Evolutionary conservation across 2,113 vertebrate species (phyloP).

Genomic region (Ariopsis seemanni): DNA sequence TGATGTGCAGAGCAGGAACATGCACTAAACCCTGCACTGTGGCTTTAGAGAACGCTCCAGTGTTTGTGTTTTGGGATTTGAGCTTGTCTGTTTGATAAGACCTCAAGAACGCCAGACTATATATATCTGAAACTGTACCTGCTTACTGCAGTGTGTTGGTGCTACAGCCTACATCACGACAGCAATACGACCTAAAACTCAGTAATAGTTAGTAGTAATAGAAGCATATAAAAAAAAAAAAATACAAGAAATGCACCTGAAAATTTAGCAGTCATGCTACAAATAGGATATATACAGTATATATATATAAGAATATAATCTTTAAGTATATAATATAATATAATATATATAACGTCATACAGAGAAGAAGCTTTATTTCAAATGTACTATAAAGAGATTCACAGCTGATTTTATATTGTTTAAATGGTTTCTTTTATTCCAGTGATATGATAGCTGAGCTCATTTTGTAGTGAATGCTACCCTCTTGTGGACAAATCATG

Average conservation of each 20-base stretch:
- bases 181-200: background rate
- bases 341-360: background rate
- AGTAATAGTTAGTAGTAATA: background rate
- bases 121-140: background rate
- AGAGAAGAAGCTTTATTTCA: background rate
- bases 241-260: background rate
- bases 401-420: background rate
- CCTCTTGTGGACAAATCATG: slow-evolving; percentile 55
- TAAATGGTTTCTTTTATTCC: background rate
- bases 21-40: no score
- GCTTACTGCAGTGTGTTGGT: background rate
- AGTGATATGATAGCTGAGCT: background rate
- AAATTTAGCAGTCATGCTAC: background rate
- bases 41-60: background rate
- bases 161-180: background rate
- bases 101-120: background rate
- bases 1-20: background rate
- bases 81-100: background rate
- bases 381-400: background rate
- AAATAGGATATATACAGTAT: no score
- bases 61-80: background rate
- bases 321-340: background rate
- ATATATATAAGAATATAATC: background rate
- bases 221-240: background rate
- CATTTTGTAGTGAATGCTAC: slow-evolving; percentile 42